phyloP scores from a whole-genome alignment of 2,113 vertebrate species.

The Calonectris borealis region DNA sequence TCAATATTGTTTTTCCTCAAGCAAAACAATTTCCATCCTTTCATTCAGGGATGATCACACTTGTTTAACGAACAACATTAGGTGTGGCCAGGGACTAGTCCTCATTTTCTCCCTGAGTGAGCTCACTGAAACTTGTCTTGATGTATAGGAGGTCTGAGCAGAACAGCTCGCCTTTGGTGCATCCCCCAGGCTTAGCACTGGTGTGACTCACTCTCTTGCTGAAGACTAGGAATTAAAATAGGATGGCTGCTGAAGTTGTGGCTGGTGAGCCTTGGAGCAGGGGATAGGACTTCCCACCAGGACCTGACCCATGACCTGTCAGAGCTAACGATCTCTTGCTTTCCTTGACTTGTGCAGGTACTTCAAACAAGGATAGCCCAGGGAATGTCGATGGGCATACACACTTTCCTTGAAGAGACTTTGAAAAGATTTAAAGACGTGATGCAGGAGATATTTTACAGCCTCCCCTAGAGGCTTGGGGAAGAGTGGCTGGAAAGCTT shows the following conservation, averaged over 20 bases:
- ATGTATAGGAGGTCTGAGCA: neutral
- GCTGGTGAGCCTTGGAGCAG: neutral
- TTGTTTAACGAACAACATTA: neutral
- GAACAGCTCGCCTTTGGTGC: neutral
- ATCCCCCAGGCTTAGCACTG: neutral
- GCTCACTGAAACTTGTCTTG: neutral
- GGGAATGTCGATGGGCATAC: neutral
- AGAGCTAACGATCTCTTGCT: neutral
- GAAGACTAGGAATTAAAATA: neutral
- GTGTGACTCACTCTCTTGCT: accelerated
- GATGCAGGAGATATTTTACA: neutral
- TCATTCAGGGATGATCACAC: neutral
- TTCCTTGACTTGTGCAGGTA: neutral
- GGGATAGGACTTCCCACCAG: neutral
- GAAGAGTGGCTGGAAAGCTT: no score
- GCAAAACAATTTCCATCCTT: neutral
- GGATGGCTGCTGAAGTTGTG: neutral
- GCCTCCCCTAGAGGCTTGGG: neutral
- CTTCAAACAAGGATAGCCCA: neutral
- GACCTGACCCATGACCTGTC: neutral
- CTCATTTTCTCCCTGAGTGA: neutral
- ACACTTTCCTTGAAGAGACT: neutral
- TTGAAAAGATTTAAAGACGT: neutral
- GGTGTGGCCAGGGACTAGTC: neutral
- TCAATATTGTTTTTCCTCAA: neutral